A percentile compares a stretch with the other conserved stretches of the same genome.
phyloP scores from a whole-genome alignment of 2,888 invertebrate genomes.

The Nemurella pictetii region DNA sequence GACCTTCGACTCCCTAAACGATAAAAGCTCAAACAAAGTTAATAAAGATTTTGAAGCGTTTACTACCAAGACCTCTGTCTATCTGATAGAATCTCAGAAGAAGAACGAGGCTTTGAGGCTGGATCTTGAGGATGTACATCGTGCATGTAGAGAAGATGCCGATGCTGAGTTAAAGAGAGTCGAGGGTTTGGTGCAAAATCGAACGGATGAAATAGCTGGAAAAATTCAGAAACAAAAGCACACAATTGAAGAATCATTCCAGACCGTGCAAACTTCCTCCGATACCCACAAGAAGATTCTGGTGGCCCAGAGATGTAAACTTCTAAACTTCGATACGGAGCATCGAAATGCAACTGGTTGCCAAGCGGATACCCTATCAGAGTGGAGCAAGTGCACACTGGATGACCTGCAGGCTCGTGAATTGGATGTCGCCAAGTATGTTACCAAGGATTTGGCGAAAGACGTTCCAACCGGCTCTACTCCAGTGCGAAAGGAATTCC shows the following conservation, averaged over 20 bases:
- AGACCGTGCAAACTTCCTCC: background rate
- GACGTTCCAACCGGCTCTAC: constrained; percentile 61
- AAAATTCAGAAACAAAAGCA: constrained; percentile 41
- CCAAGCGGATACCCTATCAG: constrained; percentile 47
- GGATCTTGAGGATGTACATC: constrained; percentile 32
- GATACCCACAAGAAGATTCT: constrained; percentile 46
- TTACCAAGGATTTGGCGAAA: constrained; percentile 53
- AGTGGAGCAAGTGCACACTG: constrained; percentile 49
- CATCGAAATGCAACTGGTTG: constrained; percentile 26
- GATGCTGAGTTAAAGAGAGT: constrained; percentile 8
- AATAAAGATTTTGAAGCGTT: background rate
- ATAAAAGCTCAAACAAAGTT: background rate
- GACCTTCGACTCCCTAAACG: background rate
- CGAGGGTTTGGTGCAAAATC: constrained; percentile 43
- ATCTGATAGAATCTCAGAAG: constrained; percentile 21
- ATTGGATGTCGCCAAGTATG: constrained; percentile 53
- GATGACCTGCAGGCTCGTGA: constrained; percentile 49
- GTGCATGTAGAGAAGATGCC: background rate
- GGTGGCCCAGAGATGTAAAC: constrained; percentile 45
- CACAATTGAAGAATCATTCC: constrained; percentile 43
- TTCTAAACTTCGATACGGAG: too few species aligned
- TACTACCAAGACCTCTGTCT: background rate
- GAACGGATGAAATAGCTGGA: constrained; percentile 42
- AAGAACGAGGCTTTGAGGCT: constrained; percentile 33
- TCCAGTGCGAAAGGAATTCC: constrained; percentile 65